Conservation (phyloP, 2,888 invertebrate genomes). For the Chrysodeixis includens region DNA sequence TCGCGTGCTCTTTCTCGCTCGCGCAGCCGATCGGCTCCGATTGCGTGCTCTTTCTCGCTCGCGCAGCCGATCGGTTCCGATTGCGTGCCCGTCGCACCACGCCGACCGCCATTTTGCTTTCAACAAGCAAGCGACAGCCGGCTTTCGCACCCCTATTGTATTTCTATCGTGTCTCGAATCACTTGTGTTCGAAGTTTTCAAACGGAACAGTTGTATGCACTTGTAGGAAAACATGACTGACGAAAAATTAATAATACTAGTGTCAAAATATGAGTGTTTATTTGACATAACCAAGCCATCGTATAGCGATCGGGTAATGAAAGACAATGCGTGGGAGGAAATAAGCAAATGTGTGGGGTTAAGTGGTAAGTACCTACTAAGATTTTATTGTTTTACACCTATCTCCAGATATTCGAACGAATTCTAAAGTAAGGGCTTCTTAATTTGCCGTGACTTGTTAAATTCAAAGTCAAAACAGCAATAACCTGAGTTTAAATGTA, state of each 20-base stretch:
- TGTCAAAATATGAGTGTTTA: conserved; percentile 32
- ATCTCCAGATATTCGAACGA: conserved; percentile 15
- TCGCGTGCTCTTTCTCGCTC: background rate
- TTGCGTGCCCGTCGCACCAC: conserved; percentile 11
- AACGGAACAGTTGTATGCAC: conserved; percentile 17
- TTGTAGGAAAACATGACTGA: conserved; percentile 5
- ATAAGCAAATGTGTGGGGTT: conserved; percentile 25
- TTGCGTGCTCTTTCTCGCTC: conserved; percentile 17
- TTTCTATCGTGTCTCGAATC: background rate
- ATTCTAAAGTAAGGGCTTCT: conserved; percentile 21
- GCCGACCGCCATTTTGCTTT: conserved; percentile 20
- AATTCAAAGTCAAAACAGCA: conserved; percentile 22
- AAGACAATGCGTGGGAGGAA: conserved; percentile 28
- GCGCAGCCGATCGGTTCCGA: conserved; percentile 14
- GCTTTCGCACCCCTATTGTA: background rate
- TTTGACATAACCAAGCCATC: conserved; percentile 31
- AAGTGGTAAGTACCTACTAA: conserved; percentile 24
- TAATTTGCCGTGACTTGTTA: conserved; percentile 22
- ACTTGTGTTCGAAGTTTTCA: background rate
- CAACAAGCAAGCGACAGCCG: background rate
- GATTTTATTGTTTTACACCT: conserved; percentile 23
- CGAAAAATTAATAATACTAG: background rate
- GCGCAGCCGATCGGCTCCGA: conserved; percentile 9
- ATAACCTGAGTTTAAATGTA: conserved; percentile 24
- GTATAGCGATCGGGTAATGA: conserved; percentile 31